Evolutionary conservation across 2,888 invertebrate species (phyloP).

Genomic region (Papilio gigon): DNA sequence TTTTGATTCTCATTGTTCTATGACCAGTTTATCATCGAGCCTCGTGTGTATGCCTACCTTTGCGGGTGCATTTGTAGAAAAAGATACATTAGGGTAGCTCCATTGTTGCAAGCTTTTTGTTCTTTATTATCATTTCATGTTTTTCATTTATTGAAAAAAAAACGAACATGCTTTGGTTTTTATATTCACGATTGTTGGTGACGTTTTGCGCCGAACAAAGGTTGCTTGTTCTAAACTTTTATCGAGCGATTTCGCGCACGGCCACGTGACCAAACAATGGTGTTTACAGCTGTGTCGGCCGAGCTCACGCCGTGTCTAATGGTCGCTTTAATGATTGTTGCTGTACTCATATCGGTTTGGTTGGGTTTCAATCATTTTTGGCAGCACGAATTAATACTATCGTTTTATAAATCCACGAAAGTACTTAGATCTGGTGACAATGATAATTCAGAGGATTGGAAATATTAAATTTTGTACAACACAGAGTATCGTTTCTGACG

Average conservation of each 20-base stretch:
- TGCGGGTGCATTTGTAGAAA: slow-evolving; percentile 10
- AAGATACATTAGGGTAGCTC: slow-evolving; percentile 1
- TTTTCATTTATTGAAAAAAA: slow-evolving; percentile 44
- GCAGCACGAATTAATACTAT: slow-evolving; percentile 2
- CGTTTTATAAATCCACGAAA: not conserved
- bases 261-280: slow-evolving; percentile 78
- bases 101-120: slow-evolving; percentile 20
- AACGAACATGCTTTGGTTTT: slow-evolving; percentile 42
- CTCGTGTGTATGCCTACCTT: not conserved
- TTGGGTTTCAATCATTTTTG: not conserved
- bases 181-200: slow-evolving; percentile 49
- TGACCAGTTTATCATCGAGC: not conserved
- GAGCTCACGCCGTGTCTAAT: slow-evolving; percentile 21
- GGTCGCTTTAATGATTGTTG: not conserved
- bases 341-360: not conserved
- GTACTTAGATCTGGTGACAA: not conserved
- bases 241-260: slow-evolving; percentile 70
- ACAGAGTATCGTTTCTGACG: not conserved
- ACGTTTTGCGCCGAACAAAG: slow-evolving; percentile 55
- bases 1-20: slow-evolving; percentile 1
- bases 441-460: not conserved
- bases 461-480: not conserved
- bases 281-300: slow-evolving; percentile 60
- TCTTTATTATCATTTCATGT: slow-evolving; percentile 19
- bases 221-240: slow-evolving; percentile 61